phyloP scores from a whole-genome alignment of 1,140 invertebrate species.

The Temnothorax longispinosus region DNA sequence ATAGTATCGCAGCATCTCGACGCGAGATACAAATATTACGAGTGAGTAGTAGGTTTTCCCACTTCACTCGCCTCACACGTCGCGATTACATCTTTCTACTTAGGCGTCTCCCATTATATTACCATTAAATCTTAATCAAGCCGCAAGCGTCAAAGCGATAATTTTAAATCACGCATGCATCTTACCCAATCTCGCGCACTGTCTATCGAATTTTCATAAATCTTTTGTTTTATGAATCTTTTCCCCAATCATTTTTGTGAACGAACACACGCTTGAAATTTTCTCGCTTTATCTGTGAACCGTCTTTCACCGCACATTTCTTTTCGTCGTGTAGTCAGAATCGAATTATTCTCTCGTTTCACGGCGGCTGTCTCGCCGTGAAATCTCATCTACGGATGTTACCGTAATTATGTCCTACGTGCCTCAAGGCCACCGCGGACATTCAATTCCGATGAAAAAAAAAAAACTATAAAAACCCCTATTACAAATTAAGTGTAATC shows the following conservation, averaged over 20 bases:
- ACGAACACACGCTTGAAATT: neutral
- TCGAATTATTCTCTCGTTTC: constrained; percentile 11
- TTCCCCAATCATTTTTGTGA: neutral
- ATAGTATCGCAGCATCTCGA: constrained; percentile 46
- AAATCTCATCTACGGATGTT: constrained; percentile 50
- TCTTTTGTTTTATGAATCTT: neutral
- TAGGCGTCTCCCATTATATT: neutral
- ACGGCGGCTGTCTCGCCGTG: constrained; percentile 13
- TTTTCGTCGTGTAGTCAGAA: neutral
- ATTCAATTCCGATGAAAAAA: constrained; percentile 35
- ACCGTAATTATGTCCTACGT: constrained; percentile 48
- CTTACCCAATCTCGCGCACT: neutral
- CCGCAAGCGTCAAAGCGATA: neutral
- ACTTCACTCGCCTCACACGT: neutral
- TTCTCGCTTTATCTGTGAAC: neutral
- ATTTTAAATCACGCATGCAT: neutral
- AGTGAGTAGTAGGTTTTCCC: constrained; percentile 52
- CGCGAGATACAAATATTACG: constrained; percentile 20
- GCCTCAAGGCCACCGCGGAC: constrained; percentile 14
- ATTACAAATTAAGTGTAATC: constrained; percentile 51
- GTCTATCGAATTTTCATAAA: neutral
- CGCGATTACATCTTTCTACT: constrained; percentile 27
- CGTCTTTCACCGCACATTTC: neutral
- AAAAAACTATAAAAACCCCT: neutral
- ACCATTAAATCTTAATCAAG: neutral